Percentiles rank a stretch among this genome's conserved stretches.
phyloP scores from a whole-genome alignment of 2,888 invertebrate species.

The Idaea straminata region DNA sequence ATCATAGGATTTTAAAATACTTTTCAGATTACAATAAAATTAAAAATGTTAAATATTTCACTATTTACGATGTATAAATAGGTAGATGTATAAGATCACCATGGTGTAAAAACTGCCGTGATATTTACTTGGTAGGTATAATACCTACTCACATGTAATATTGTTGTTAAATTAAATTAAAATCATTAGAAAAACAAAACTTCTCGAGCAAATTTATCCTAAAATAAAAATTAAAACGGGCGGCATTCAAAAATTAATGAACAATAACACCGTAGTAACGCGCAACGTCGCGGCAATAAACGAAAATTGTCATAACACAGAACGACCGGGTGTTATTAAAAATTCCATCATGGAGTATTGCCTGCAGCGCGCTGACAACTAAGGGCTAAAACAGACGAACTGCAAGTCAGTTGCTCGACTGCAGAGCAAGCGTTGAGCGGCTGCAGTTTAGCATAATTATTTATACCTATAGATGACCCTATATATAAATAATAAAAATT shows the following conservation, averaged over 20 bases:
- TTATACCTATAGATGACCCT: background rate
- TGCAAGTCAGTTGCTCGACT: slow-evolving; percentile 11
- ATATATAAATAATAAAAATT: too few species aligned
- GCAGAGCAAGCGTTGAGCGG: background rate
- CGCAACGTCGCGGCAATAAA: slow-evolving; percentile 43
- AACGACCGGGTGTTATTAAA: slow-evolving; percentile 60
- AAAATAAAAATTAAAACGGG: slow-evolving; percentile 5
- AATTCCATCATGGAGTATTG: slow-evolving; percentile 67
- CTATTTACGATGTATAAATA: too few species aligned
- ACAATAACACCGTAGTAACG: slow-evolving; percentile 41
- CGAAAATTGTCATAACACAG: slow-evolving; percentile 57
- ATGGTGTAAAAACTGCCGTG: too few species aligned
- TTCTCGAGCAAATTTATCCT: too few species aligned
- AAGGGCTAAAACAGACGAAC: background rate
- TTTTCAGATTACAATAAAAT: too few species aligned
- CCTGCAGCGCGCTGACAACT: slow-evolving; percentile 38
- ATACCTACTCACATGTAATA: background rate
- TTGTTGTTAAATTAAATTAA: background rate
- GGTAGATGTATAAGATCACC: too few species aligned
- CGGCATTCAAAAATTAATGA: slow-evolving; percentile 52
- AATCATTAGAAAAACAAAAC: background rate
- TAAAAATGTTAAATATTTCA: too few species aligned
- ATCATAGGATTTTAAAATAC: too few species aligned
- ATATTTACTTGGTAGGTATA: too few species aligned
- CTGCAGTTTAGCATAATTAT: background rate